These are phyloP conservation scores for Amitus sp. DNA, from an alignment of 2,888 invertebrate genomes.

Conservation along the genomic window DNA sequence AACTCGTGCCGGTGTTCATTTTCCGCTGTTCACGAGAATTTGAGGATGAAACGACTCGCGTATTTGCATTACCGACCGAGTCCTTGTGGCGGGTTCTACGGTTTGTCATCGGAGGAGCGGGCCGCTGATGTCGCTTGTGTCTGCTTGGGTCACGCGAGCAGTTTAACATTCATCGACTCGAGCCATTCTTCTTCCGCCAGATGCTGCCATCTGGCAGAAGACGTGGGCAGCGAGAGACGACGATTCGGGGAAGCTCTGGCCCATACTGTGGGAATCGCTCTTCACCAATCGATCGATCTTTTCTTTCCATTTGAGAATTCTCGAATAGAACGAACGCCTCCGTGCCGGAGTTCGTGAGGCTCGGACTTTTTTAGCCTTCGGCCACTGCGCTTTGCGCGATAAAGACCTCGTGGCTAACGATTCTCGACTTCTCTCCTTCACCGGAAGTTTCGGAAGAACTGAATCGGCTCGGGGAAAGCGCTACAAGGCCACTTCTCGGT, in stretches of 20 bases:
- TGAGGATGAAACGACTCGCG: no score
- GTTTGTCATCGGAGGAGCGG: no score
- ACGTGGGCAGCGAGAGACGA: conserved; percentile 16
- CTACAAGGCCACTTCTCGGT: neutral
- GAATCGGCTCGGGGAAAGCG: neutral
- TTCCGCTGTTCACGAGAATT: no score
- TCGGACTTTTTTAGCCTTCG: conserved; percentile 37
- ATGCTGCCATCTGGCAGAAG: conserved; percentile 57
- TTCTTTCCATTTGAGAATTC: neutral
- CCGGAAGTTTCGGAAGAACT: neutral
- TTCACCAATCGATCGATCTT: conserved; percentile 29
- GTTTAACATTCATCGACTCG: conserved; percentile 8
- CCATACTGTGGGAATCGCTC: conserved; percentile 43
- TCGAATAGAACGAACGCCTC: no score
- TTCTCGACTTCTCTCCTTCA: neutral
- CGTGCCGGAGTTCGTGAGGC: conserved; percentile 31
- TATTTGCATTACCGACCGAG: no score
- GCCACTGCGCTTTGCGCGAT: conserved; percentile 36
- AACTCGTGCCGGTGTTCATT: no score
- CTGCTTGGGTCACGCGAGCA: conserved; percentile 37
- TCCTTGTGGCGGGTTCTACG: no score
- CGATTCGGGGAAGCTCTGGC: conserved; percentile 17
- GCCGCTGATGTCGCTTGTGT: no score
- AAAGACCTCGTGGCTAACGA: conserved; percentile 36
- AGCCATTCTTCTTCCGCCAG: conserved; percentile 48